These are phyloP conservation scores for Trileptium ribeirensis DNA, from an alignment of 2,888 invertebrate genomes.

Conservation along the genomic window DNA sequence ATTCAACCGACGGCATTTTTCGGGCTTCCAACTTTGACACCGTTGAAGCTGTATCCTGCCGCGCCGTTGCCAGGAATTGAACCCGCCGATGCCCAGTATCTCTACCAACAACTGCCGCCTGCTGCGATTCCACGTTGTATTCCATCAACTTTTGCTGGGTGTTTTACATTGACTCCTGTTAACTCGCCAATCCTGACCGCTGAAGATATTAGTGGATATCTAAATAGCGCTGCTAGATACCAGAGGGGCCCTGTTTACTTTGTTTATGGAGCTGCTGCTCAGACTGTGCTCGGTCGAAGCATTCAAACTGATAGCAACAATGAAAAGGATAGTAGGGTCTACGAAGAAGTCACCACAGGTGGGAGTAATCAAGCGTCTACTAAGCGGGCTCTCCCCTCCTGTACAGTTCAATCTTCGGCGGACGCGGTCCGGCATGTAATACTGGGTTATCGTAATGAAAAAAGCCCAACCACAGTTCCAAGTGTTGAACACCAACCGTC, in stretches of 20 bases:
- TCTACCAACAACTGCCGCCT: not conserved
- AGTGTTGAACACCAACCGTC: no score
- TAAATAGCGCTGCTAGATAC: no score
- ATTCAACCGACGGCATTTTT: not conserved
- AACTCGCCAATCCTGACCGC: not conserved
- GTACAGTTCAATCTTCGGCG: no score
- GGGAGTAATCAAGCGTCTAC: not conserved
- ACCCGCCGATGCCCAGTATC: not conserved
- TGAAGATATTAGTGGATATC: no score
- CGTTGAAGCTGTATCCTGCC: not conserved
- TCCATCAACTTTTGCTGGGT: not conserved
- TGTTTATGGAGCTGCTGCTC: not conserved
- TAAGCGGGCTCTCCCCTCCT: no score
- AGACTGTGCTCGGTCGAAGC: not conserved
- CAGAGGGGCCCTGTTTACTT: not conserved
- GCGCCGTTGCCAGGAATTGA: not conserved
- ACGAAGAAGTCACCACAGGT: not conserved
- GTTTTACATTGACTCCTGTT: not conserved
- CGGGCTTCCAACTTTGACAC: not conserved
- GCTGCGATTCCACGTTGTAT: not conserved
- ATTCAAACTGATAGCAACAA: not conserved
- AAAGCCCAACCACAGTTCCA: no score
- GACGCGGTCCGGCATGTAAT: not conserved
- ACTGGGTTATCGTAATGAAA: not conserved
- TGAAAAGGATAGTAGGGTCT: not conserved